Evolutionary conservation across 2,888 invertebrate species (phyloP).

Genomic region (Cantharis flavilabris): DNA sequence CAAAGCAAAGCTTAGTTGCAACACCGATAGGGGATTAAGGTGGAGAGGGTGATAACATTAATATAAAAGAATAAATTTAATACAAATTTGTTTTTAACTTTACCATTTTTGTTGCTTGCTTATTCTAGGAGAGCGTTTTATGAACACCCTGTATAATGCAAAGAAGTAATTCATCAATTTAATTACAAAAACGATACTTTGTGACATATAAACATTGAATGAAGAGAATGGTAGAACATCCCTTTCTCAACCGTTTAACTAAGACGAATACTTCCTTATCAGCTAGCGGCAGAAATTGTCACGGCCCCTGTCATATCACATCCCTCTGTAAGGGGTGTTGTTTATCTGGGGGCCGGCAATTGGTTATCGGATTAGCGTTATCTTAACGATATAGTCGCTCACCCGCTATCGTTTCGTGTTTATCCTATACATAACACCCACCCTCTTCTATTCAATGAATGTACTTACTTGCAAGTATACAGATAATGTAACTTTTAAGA

Average conservation of each 20-base stretch:
- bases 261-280: conserved; percentile 53
- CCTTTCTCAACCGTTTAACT: conserved; percentile 41
- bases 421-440: conserved; percentile 32
- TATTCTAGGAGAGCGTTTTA: not conserved
- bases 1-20: conserved; percentile 36
- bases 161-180: not conserved
- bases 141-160: not conserved
- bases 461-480: conserved; percentile 3
- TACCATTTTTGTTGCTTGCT: no score
- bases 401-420: conserved; percentile 49
- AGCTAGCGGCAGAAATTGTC: conserved; percentile 56
- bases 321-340: conserved; percentile 46
- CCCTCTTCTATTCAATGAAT: conserved; percentile 23
- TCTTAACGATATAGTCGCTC: conserved; percentile 56
- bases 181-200: not conserved
- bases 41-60: conserved; percentile 39
- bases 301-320: conserved; percentile 52
- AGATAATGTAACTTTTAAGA: not conserved
- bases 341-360: conserved; percentile 55
- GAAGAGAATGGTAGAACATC: conserved; percentile 24
- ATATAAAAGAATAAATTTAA: conserved; percentile 1
- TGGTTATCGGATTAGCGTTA: conserved; percentile 59
- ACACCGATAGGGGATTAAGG: conserved; percentile 48
- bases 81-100: conserved; percentile 1
- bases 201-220: conserved; percentile 4